Percentiles rank a stretch among this genome's conserved stretches.
These are phyloP conservation scores for Lontra canadensis DNA, from an alignment of 2,113 vertebrate genomes.

Conservation along the genomic window DNA sequence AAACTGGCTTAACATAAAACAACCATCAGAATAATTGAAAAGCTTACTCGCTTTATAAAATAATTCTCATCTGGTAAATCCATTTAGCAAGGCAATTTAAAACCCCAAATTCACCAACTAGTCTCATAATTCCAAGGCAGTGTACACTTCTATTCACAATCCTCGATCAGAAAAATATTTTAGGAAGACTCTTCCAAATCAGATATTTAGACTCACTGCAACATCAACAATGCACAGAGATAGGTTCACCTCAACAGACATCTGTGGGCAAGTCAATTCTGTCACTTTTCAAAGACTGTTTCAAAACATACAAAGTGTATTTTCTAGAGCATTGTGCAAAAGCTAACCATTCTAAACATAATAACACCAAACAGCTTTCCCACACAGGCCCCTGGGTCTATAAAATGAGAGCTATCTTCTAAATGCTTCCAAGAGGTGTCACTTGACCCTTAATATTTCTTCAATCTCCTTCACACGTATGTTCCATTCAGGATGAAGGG, in stretches of 20 bases:
- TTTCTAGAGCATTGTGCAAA: not conserved
- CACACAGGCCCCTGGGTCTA: not conserved
- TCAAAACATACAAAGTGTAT: not conserved
- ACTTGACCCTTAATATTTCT: not conserved
- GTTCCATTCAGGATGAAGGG: not conserved
- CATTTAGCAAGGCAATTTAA: slow-evolving; percentile 4
- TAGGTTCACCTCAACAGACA: not conserved
- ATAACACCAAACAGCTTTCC: not conserved
- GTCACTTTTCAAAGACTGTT: not conserved
- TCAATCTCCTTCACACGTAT: not conserved
- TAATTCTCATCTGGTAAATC: slow-evolving; percentile 9
- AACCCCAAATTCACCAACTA: not conserved
- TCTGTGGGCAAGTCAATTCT: not conserved
- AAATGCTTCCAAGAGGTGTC: not conserved
- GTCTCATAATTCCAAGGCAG: not conserved
- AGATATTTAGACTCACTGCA: not conserved
- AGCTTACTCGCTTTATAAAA: not conserved
- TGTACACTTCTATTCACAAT: not conserved
- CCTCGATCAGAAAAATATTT: not conserved
- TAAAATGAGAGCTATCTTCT: not conserved
- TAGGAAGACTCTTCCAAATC: not conserved
- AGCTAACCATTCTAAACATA: slow-evolving; percentile 12
- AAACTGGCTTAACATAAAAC: not conserved
- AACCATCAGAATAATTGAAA: not conserved
- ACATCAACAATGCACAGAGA: not conserved